Evolutionary conservation across 2,888 invertebrate genomes (phyloP).

Genomic region (Ptilodon capucinus): DNA sequence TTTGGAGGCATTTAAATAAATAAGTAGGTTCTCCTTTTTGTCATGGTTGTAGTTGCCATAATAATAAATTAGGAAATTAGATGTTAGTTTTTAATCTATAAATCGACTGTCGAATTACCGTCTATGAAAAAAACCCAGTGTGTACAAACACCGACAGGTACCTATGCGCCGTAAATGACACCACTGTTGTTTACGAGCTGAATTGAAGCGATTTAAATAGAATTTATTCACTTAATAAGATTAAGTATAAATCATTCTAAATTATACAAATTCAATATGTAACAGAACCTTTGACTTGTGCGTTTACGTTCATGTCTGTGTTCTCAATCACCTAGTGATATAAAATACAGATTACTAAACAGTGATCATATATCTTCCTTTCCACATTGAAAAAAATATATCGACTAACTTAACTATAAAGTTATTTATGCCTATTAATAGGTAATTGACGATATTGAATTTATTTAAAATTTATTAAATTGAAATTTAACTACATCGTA

Average conservation of each 20-base stretch:
- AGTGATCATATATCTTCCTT: constrained; percentile 71
- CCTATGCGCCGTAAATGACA: not conserved
- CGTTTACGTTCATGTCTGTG: constrained; percentile 43
- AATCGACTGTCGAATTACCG: constrained; percentile 39
- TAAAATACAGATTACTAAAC: constrained; percentile 52
- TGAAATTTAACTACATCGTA: constrained; percentile 26
- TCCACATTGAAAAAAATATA: constrained; percentile 49
- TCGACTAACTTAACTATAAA: constrained; percentile 42
- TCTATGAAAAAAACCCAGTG: constrained; percentile 32
- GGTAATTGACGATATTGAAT: constrained; percentile 45
- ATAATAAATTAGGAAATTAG: constrained; percentile 44
- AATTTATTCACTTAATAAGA: constrained; percentile 63
- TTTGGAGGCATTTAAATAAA: constrained; percentile 24
- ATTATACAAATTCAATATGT: constrained; percentile 48
- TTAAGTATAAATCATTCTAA: constrained; percentile 68
- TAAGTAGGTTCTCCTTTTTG: constrained; percentile 30
- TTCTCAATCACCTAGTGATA: constrained; percentile 63
- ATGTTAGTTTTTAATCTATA: constrained; percentile 35
- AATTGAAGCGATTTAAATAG: constrained; percentile 29
- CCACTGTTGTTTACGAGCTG: not conserved
- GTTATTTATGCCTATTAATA: constrained; percentile 58
- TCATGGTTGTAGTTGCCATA: constrained; percentile 45
- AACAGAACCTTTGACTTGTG: constrained; percentile 19
- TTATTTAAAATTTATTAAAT: constrained; percentile 45
- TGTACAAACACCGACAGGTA: constrained; percentile 5